phyloP scores from a whole-genome alignment of 2,888 invertebrate genomes.

The Phasia obesa region DNA sequence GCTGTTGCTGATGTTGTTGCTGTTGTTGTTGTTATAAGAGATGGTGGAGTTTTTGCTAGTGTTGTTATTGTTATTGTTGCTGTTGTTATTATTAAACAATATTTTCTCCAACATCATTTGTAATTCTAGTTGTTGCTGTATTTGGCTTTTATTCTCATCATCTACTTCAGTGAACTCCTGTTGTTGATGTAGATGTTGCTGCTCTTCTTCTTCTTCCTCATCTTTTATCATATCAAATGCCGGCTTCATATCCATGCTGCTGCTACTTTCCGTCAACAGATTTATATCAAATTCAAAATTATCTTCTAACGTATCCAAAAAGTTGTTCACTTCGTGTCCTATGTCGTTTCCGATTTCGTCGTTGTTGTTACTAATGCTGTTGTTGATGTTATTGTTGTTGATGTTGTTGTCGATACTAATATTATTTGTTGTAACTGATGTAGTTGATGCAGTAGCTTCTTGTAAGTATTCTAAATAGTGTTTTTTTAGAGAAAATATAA shows the following conservation, averaged over 20 bases:
- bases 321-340: constrained; percentile 69
- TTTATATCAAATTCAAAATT: constrained; percentile 80
- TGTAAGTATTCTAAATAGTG: constrained; percentile 77
- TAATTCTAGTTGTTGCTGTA: constrained; percentile 73
- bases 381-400: constrained; percentile 73
- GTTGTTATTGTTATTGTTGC: constrained; percentile 47
- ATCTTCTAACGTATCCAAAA: constrained; percentile 74
- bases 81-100: constrained; percentile 62
- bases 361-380: constrained; percentile 73
- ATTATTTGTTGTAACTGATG: constrained; percentile 72
- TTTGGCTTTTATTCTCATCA: constrained; percentile 40
- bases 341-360: constrained; percentile 73
- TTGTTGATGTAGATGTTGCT: constrained; percentile 31
- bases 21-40: constrained; percentile 55
- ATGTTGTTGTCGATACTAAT: constrained; percentile 75
- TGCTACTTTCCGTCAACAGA: constrained; percentile 75
- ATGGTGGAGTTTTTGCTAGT: constrained; percentile 58
- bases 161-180: constrained; percentile 47
- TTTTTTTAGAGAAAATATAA: constrained; percentile 11
- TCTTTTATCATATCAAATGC: constrained; percentile 59
- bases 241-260: constrained; percentile 49
- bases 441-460: constrained; percentile 74
- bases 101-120: constrained; percentile 70
- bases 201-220: constrained; percentile 32
- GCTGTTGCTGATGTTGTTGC: constrained; percentile 5